phyloP scores from a whole-genome alignment of 2,797 vertebrate species.

The Peromyscus aztecus region DNA sequence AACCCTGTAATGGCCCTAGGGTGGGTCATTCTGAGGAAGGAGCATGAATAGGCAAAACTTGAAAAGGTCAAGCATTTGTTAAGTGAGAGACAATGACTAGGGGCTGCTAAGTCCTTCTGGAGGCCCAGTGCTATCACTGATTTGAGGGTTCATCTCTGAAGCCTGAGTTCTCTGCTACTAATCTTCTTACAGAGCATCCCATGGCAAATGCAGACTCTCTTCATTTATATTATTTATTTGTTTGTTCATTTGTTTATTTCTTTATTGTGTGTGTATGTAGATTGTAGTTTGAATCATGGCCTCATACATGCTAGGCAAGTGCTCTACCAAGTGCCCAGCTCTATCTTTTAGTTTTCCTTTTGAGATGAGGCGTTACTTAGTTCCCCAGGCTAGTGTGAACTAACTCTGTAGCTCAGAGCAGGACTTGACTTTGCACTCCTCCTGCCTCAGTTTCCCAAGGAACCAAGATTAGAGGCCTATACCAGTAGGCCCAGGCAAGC shows the following conservation, averaged over 20 bases:
- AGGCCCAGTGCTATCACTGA: background rate
- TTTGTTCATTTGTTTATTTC: background rate
- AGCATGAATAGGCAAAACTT: slow-evolving; percentile 60
- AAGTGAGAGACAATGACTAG: slow-evolving; percentile 29
- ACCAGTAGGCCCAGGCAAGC: background rate
- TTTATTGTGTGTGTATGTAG: background rate
- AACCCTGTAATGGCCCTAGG: slow-evolving; percentile 37
- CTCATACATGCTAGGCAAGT: background rate
- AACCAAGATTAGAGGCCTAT: background rate
- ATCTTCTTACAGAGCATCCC: background rate
- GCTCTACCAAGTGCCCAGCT: background rate
- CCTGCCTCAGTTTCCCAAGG: background rate
- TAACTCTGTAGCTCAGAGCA: background rate
- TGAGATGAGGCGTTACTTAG: background rate
- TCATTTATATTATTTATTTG: background rate
- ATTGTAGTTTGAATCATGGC: background rate
- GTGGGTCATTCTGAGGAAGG: slow-evolving; percentile 28
- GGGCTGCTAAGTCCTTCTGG: background rate
- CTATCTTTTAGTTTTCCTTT: background rate
- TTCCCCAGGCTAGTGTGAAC: background rate
- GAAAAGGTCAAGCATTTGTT: slow-evolving; percentile 68
- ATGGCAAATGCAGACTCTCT: background rate
- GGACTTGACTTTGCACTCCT: background rate
- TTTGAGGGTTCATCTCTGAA: background rate
- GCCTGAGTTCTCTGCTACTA: background rate